phyloP scores from a whole-genome alignment of 2,888 invertebrate species.

The Sarcophaga carnaria region DNA sequence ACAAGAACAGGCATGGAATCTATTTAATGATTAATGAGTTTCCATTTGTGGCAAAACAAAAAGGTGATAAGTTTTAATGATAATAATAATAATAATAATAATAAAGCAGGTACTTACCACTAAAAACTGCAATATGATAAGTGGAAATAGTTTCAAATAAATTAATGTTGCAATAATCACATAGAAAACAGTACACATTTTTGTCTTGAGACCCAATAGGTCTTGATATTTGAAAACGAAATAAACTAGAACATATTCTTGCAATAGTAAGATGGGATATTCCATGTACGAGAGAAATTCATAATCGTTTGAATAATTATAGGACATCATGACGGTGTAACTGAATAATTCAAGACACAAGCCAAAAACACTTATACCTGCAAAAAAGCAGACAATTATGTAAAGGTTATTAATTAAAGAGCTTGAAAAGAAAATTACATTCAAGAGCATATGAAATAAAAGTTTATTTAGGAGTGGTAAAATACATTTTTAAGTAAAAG shows the following conservation, averaged over 20 bases:
- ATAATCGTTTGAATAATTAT: conserved; percentile 90
- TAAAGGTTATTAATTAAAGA: background rate
- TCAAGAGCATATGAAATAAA: background rate
- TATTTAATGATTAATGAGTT: conserved; percentile 35
- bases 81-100: conserved; percentile 4
- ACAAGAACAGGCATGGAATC: conserved; percentile 9
- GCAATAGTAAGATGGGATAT: conserved; percentile 90
- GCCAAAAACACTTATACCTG: conserved; percentile 80
- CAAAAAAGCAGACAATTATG: background rate
- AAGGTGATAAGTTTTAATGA: background rate
- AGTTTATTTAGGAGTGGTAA: too few relatives aligned
- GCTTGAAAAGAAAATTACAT: background rate
- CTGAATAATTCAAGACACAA: conserved; percentile 84
- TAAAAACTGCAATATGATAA: conserved; percentile 78
- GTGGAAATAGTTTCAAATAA: conserved; percentile 79
- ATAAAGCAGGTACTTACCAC: conserved; percentile 78
- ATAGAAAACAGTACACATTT: conserved; percentile 81
- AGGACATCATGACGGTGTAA: conserved; percentile 90
- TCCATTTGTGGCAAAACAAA: background rate
- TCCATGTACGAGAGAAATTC: conserved; percentile 90
- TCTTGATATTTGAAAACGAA: conserved; percentile 87
- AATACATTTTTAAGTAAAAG: too few relatives aligned
- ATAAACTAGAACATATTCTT: conserved; percentile 88
- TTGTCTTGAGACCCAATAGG: conserved; percentile 82
- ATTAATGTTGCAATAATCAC: conserved; percentile 82